Conservation (phyloP, 30 jellyfish, hydroid and myxozoan genomes). For the Chrysaora quinquecirrha region DNA sequence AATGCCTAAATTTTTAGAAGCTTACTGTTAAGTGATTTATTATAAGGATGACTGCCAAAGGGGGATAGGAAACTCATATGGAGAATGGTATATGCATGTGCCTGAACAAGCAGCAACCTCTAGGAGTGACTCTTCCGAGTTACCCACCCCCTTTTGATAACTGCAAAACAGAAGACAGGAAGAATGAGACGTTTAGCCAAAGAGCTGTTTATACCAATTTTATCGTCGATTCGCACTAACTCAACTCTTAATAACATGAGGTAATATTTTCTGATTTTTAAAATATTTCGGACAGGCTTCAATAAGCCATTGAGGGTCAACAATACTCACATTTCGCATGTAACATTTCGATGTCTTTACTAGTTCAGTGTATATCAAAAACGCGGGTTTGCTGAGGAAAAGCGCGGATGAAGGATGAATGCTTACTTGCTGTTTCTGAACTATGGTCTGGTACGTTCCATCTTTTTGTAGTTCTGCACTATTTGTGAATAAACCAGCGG, state of each 20-base stretch:
- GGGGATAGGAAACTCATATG: no score
- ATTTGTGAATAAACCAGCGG: constrained; percentile 82
- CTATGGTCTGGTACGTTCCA: constrained; percentile 84
- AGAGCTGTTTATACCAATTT: no score
- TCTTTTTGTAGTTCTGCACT: constrained; percentile 93
- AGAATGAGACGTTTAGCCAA: no score
- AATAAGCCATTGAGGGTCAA: constrained; percentile 92
- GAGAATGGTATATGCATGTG: no score
- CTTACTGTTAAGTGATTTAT: no score
- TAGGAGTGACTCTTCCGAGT: no score
- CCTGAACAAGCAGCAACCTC: no score
- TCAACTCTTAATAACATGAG: constrained; percentile 54
- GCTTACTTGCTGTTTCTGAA: constrained; percentile 79
- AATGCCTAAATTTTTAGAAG: no score
- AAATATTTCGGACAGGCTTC: constrained; percentile 82
- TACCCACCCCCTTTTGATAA: no score
- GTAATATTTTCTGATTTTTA: constrained; percentile 50
- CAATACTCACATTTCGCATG: constrained; percentile 83
- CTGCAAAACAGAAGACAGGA: no score
- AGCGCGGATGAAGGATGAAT: constrained; percentile 95
- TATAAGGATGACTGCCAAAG: no score
- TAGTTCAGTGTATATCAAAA: constrained; percentile 79
- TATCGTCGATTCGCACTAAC: no score
- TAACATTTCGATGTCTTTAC: constrained; percentile 90
- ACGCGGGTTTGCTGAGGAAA: constrained; percentile 79